Percentiles rank a stretch among this genome's conserved stretches.
phyloP scores from a whole-genome alignment of 1,140 invertebrate genomes.

The Tetramorium parvispinum region DNA sequence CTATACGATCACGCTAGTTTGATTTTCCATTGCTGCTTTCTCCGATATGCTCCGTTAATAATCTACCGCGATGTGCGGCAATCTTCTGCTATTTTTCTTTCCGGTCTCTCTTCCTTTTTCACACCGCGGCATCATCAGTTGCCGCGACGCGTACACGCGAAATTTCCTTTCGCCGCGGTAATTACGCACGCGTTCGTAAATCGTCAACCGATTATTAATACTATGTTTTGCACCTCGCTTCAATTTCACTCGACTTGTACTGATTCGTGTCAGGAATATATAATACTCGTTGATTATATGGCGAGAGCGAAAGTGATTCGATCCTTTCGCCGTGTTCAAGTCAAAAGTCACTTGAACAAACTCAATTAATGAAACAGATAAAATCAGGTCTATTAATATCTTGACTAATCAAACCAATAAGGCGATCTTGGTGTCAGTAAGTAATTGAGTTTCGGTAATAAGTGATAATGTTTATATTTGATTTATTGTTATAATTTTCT shows the following conservation, averaged over 20 bases:
- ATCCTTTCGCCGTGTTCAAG: background rate
- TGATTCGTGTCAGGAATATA: background rate
- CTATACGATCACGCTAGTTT: conserved; percentile 60
- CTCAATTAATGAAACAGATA: conserved; percentile 8
- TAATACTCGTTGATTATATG: background rate
- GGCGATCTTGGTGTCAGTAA: background rate
- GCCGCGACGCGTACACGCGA: conserved; percentile 68
- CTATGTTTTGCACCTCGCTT: background rate
- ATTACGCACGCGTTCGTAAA: conserved; percentile 8
- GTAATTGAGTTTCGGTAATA: background rate
- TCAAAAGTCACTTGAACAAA: conserved; percentile 24
- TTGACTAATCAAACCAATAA: background rate
- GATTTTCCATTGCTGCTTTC: conserved; percentile 82
- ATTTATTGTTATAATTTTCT: background rate
- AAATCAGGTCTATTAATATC: background rate
- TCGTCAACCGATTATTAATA: conserved; percentile 16
- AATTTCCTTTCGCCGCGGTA: conserved; percentile 79
- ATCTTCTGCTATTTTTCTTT: conserved; percentile 66
- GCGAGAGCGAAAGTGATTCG: conserved; percentile 45
- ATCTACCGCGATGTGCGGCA: conserved; percentile 74
- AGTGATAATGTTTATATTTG: background rate
- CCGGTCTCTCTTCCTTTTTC: conserved; percentile 71
- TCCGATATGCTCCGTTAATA: conserved; percentile 84
- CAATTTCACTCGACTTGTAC: conserved; percentile 29
- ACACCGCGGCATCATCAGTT: conserved; percentile 64